Conservation (phyloP, 2,888 invertebrate genomes). For the Rhodophaea formosa region DNA sequence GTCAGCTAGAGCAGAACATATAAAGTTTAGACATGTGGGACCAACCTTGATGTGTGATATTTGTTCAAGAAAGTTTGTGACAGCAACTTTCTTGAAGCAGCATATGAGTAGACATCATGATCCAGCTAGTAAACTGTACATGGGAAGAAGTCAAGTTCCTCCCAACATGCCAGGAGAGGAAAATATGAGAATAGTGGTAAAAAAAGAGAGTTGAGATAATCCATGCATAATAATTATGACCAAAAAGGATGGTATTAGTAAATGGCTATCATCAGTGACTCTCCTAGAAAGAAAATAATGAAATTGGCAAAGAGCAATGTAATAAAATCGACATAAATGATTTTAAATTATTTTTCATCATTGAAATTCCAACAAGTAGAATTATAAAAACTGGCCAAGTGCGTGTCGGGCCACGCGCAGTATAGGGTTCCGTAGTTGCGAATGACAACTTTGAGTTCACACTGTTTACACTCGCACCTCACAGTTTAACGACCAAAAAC, state of each 20-base stretch:
- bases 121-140: conserved; percentile 61
- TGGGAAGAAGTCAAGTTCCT: conserved; percentile 49
- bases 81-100: conserved; percentile 58
- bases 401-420: too few species aligned
- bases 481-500: too few species aligned
- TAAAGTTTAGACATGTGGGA: conserved; percentile 66
- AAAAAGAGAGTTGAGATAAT: conserved; percentile 2
- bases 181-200: conserved; percentile 44
- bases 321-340: too few species aligned
- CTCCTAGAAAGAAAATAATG: too few species aligned
- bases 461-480: too few species aligned
- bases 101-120: conserved; percentile 67
- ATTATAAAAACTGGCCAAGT: too few species aligned
- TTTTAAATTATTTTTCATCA: too few species aligned
- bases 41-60: conserved; percentile 66
- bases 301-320: too few species aligned
- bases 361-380: too few species aligned
- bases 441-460: too few species aligned
- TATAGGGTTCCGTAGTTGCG: too few species aligned
- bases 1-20: conserved; percentile 69
- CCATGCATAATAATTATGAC: not conserved
- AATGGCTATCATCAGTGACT: too few species aligned
- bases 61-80: conserved; percentile 67
- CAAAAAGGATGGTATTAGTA: not conserved
- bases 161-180: conserved; percentile 55